Evolutionary conservation across 2,888 invertebrate species (phyloP), one percentile per base, ranked within the genome.

Genomic region (Drosophila hamatofila): DNA sequence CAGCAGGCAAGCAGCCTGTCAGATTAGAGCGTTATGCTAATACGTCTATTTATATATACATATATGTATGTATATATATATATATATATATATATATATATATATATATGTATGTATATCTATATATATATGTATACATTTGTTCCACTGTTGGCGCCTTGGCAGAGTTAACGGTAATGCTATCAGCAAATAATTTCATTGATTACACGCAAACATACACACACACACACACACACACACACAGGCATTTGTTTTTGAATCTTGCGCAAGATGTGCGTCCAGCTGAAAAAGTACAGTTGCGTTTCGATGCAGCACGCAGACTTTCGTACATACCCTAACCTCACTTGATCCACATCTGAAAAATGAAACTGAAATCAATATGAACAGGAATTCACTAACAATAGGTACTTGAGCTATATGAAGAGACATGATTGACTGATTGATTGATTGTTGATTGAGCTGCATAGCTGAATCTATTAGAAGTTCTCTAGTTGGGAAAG

Each of bases 231-330:
- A 48, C 35, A 49, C 48, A 33, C 16, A 21, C 18, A 25, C 27
- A 41, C 42, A 51, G 25, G 35, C 58, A 44, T 52, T 46, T 49
- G 60, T 35, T 62, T 56, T 57, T 21, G 51, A 69, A 78, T 74
- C 77, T 78, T 78, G 67, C 48, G 66, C 78, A 78, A 74, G 77
- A 77, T 78, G 66, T 77, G 54, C 52, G 77, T 69, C 69, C 65
- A 75, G 67, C 65, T 68, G 68, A 63, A 64, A 66, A 78, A 63
- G 74, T 78, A 78, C 78, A 78, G 70, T 70, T 77, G 74, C 21
- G 41, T 60, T 60, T 46, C 35, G 12, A 14, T 56, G 55, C 41
- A 44, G 51, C 37, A 33, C 39, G 11, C 4, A 23, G 39, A 39
- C 16, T 18, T 2, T 11, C 23, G 12, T 18, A 11, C 37, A 30